These are phyloP conservation scores for Myiothlypis coronata DNA, from an alignment of 2,797 vertebrate species.

Conservation along the genomic window DNA sequence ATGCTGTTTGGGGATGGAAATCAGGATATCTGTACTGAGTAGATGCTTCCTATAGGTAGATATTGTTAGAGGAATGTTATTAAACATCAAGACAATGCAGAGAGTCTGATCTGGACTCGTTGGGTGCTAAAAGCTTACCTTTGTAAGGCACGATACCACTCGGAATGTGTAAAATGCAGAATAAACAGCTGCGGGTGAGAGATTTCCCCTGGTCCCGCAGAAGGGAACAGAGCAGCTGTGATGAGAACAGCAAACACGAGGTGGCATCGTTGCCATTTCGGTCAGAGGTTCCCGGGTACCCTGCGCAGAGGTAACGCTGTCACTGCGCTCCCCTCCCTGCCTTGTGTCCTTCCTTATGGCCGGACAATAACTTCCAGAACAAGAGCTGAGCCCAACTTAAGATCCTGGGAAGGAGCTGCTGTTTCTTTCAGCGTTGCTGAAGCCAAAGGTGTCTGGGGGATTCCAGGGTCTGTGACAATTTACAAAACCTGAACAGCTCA, in stretches of 20 bases:
- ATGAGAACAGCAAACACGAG: background rate
- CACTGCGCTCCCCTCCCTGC: background rate
- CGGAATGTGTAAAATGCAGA: background rate
- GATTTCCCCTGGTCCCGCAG: background rate
- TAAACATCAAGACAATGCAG: background rate
- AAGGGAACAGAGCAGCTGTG: background rate
- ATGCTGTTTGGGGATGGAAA: background rate
- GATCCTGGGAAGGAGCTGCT: background rate
- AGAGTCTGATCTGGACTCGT: background rate
- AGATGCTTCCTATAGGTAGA: background rate
- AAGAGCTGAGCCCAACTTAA: background rate
- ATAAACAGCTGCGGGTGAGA: background rate
- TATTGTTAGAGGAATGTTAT: background rate
- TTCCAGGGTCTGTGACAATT: background rate
- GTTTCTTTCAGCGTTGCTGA: background rate
- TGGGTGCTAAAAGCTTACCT: background rate
- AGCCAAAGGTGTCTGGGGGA: background rate
- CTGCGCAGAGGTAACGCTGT: rapidly evolving
- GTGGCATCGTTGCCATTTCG: slow-evolving; percentile 38
- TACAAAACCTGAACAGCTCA: background rate
- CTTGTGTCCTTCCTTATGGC: background rate
- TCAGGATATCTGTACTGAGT: background rate
- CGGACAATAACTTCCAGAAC: background rate
- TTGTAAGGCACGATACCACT: background rate
- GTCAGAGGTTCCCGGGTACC: background rate